phyloP scores from a whole-genome alignment of 2,113 vertebrate species.

The Syrrhaptes paradoxus region DNA sequence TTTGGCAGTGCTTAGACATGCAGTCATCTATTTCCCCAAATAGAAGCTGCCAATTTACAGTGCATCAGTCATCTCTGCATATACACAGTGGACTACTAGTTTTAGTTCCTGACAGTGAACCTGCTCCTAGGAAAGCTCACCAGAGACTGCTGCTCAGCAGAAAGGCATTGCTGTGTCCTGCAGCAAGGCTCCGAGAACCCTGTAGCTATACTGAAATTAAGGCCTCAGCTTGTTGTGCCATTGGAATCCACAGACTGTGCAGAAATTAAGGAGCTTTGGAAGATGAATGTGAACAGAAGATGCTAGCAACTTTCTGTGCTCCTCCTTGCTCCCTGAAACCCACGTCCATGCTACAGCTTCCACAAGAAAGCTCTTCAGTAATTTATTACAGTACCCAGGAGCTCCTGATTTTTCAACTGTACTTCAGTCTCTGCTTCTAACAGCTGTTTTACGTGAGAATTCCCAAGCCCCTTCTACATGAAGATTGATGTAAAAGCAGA shows the following conservation, averaged over 20 bases:
- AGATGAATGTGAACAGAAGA: background rate
- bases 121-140: background rate
- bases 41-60: background rate
- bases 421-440: background rate
- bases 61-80: background rate
- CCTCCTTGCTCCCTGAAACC: background rate
- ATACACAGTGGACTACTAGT: background rate
- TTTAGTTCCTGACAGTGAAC: background rate
- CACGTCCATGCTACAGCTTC: background rate
- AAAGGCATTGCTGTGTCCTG: background rate
- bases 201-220: background rate
- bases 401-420: background rate
- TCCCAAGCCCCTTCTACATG: background rate
- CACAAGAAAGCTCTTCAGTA: background rate
- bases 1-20: background rate
- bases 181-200: background rate
- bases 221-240: background rate
- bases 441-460: background rate
- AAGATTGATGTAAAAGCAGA: background rate
- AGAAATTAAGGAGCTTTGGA: background rate
- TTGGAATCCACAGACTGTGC: background rate
- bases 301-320: fast-evolving
- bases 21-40: background rate
- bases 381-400: background rate
- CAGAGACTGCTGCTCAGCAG: background rate